These are phyloP conservation scores for Eugnorisma glareosa DNA, from an alignment of 2,888 invertebrate genomes.

Conservation along the genomic window DNA sequence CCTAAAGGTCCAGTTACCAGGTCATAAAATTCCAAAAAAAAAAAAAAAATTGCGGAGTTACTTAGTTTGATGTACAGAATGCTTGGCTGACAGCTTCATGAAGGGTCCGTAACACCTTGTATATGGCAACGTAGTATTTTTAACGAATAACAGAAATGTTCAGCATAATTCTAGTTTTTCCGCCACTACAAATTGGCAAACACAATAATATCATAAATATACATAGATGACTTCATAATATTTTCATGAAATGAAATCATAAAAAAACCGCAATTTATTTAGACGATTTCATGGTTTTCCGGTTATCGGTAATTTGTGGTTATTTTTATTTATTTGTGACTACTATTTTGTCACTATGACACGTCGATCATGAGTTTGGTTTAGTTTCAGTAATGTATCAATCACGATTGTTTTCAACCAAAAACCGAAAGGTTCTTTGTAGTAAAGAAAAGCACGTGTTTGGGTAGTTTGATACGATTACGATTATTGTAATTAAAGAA, in stretches of 20 bases:
- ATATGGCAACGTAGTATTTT: neutral
- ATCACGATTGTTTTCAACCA: slow-evolving; percentile 13
- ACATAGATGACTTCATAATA: slow-evolving; percentile 3
- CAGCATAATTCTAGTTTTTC: slow-evolving; percentile 3
- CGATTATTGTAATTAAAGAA: neutral
- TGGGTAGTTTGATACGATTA: neutral
- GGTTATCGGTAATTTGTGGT: neutral
- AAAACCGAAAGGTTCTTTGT: neutral
- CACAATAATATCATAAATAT: neutral
- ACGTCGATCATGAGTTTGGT: neutral
- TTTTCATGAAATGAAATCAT: slow-evolving; percentile 6
- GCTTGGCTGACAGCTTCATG: neutral
- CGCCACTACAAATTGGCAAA: neutral
- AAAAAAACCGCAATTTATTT: neutral
- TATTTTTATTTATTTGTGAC: slow-evolving; percentile 1
- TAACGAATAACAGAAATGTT: neutral
- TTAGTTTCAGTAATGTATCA: neutral
- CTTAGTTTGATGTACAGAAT: neutral
- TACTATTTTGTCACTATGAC: neutral
- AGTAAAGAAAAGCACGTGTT: neutral
- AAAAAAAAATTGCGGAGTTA: neutral
- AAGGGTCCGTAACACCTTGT: neutral
- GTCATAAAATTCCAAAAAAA: too few relatives aligned
- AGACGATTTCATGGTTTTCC: neutral
- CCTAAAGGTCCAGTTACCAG: too few relatives aligned